Conservation (phyloP, 2,888 invertebrate species). For the Omphaloscelis lunosa region DNA sequence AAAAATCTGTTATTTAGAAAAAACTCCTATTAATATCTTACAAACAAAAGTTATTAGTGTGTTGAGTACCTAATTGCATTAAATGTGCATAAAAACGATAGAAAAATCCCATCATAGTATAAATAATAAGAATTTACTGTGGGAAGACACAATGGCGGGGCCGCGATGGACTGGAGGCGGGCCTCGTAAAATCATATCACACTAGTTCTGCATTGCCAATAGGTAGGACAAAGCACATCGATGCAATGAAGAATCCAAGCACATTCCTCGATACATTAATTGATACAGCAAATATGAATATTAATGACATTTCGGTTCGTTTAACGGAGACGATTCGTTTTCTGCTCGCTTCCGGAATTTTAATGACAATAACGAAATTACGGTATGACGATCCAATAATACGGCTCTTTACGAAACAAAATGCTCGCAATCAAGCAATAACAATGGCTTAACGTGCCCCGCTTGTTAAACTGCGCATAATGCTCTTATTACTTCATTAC, state of each 20-base stretch:
- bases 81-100: slow-evolving; percentile 2
- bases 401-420: slow-evolving; percentile 30
- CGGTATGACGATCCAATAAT: slow-evolving; percentile 41
- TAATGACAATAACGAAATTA: slow-evolving; percentile 57
- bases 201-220: slow-evolving; percentile 33
- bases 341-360: slow-evolving; percentile 57
- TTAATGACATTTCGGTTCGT: slow-evolving; percentile 67
- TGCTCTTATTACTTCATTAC: slow-evolving; percentile 46
- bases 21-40: neutral
- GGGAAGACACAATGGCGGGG: slow-evolving; percentile 24
- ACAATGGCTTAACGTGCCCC: slow-evolving; percentile 15
- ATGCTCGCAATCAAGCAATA: slow-evolving; percentile 44
- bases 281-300: slow-evolving; percentile 72
- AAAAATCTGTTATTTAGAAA: neutral
- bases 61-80: neutral
- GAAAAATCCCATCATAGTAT: neutral
- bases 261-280: slow-evolving; percentile 68
- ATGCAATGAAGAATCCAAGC: slow-evolving; percentile 59
- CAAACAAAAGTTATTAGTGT: neutral
- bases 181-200: slow-evolving; percentile 36
- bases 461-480: slow-evolving; percentile 25
- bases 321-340: slow-evolving; percentile 59
- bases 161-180: neutral
- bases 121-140: slow-evolving; percentile 20
- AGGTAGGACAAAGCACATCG: slow-evolving; percentile 4